A percentile compares a stretch with the other conserved stretches of the same genome.
Conservation (phyloP, 2,797 vertebrate genomes). For the Danio aesculapii region DNA sequence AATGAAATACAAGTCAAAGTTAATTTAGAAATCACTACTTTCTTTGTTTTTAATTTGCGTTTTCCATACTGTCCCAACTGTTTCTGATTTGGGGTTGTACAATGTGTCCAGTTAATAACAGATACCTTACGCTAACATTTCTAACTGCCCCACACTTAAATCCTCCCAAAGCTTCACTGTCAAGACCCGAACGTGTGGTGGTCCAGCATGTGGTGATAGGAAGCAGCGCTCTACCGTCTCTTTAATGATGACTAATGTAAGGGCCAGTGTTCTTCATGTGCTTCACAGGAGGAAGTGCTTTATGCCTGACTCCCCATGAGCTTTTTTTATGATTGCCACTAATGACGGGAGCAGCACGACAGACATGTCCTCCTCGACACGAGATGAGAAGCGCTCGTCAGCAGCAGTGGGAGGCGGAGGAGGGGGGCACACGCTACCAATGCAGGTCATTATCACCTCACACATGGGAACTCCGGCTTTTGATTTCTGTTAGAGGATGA, state of each 20-base stretch:
- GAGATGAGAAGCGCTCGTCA: conserved; percentile 19
- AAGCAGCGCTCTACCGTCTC: conserved; percentile 21
- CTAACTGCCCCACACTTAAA: neutral
- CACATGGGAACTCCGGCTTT: conserved; percentile 48
- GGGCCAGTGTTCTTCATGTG: conserved; percentile 30
- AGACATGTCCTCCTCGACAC: conserved; percentile 22
- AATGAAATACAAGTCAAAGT: no score
- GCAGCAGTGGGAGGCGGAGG: conserved; percentile 9
- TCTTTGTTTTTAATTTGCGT: no score
- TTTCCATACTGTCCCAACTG: no score
- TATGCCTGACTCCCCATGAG: conserved; percentile 8
- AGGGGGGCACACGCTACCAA: conserved; percentile 30
- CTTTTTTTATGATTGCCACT: conserved; percentile 28
- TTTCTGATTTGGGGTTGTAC: no score
- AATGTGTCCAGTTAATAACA: neutral
- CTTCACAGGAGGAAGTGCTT: conserved; percentile 2
- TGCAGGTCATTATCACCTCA: conserved; percentile 61
- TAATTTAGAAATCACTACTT: no score
- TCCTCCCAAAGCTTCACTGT: neutral
- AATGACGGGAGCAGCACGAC: conserved; percentile 34
- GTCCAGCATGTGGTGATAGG: conserved; percentile 14
- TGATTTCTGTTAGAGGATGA: conserved; percentile 15
- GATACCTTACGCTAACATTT: neutral
- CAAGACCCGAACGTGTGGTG: neutral
- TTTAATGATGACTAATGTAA: conserved; percentile 58